These are phyloP conservation scores for Alauda arvensis DNA, from an alignment of 2,797 vertebrate genomes.

Conservation along the genomic window DNA sequence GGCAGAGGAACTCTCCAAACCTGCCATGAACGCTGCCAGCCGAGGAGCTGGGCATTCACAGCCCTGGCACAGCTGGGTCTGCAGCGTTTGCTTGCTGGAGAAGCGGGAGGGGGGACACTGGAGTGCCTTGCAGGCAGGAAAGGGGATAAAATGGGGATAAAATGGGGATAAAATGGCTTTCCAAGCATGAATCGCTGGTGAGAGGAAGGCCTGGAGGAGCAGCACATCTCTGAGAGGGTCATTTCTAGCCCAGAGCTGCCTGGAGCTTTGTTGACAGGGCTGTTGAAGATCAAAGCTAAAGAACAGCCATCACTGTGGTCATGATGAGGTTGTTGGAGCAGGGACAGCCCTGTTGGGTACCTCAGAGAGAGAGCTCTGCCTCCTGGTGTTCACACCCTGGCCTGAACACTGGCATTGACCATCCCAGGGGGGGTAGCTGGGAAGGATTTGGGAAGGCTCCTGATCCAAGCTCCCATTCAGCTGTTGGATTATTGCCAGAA, in stretches of 20 bases:
- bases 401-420: not conserved
- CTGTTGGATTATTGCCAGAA: not conserved
- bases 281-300: not conserved
- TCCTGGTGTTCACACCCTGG: not conserved
- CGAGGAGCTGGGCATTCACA: not conserved
- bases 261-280: not conserved
- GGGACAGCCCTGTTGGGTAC: not conserved
- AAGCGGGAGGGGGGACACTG: not conserved
- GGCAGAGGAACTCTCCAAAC: not conserved
- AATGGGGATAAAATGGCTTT: not conserved
- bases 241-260: not conserved
- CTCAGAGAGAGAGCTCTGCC: not conserved
- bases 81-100: not conserved
- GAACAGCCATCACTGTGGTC: not conserved
- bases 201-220: not conserved
- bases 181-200: not conserved
- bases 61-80: not conserved
- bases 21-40: not conserved
- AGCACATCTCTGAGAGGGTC: not conserved
- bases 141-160: not conserved
- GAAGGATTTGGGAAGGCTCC: not conserved
- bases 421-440: not conserved
- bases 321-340: not conserved
- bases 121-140: not conserved
- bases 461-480: not conserved